Percentiles rank a stretch among this genome's conserved stretches.
These are phyloP conservation scores for Hyles euphorbiae DNA, from an alignment of 1,140 invertebrate genomes.

Conservation along the genomic window DNA sequence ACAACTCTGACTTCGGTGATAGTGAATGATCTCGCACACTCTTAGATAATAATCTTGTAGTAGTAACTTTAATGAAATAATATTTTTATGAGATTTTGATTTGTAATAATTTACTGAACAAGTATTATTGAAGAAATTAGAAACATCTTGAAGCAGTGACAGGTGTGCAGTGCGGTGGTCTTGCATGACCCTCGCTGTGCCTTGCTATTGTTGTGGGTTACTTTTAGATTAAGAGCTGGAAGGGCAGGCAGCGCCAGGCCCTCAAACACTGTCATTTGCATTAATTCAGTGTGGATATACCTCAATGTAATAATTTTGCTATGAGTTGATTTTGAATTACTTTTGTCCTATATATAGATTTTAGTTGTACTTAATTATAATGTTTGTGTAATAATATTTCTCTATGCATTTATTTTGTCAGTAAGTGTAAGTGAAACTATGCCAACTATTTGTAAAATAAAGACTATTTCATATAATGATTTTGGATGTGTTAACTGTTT, in stretches of 20 bases:
- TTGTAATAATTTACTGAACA: too few relatives aligned
- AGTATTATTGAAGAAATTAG: too few relatives aligned
- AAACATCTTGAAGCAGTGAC: too few relatives aligned
- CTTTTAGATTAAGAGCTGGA: not conserved
- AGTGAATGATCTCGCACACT: conserved; percentile 11
- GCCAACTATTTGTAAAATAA: conserved; percentile 14
- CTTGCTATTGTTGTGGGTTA: not conserved
- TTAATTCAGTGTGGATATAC: conserved; percentile 1
- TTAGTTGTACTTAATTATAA: conserved; percentile 8
- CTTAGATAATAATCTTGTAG: not conserved
- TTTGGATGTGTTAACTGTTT: not conserved
- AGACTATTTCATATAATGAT: conserved; percentile 7
- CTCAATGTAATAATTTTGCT: conserved; percentile 4
- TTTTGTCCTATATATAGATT: conserved; percentile 4
- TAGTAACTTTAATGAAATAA: conserved; percentile 1
- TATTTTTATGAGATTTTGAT: not conserved
- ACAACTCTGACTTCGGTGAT: conserved; percentile 12
- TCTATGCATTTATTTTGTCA: conserved; percentile 7
- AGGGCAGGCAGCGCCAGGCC: not conserved
- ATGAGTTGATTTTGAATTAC: conserved; percentile 1
- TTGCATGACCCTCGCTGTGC: too few relatives aligned
- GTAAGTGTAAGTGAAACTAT: conserved; percentile 10
- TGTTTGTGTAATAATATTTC: conserved; percentile 8
- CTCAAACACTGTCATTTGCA: not conserved
- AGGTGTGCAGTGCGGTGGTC: too few relatives aligned